phyloP scores from a whole-genome alignment of 2,113 vertebrate species.

The Myotis brandtii region DNA sequence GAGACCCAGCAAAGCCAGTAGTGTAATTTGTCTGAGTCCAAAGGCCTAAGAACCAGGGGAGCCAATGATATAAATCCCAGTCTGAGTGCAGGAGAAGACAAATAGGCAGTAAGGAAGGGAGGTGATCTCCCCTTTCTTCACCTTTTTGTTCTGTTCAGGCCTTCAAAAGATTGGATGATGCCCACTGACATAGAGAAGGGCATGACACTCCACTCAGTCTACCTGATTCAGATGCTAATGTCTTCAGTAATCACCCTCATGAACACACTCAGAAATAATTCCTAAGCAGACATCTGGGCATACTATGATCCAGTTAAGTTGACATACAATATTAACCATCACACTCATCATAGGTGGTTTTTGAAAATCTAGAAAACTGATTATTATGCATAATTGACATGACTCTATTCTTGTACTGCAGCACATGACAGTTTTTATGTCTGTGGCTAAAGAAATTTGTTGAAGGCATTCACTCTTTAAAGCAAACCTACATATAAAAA shows the following conservation, averaged over 20 bases:
- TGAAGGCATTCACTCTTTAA: constrained; percentile 53
- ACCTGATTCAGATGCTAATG: not conserved
- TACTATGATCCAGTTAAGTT: not conserved
- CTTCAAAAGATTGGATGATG: not conserved
- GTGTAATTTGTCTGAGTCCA: not conserved
- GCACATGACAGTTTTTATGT: constrained; percentile 23
- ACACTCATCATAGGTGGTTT: not conserved
- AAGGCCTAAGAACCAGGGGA: not conserved
- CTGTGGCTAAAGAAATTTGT: constrained; percentile 26
- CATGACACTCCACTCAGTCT: not conserved
- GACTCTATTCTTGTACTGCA: not conserved
- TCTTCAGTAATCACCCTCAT: not conserved
- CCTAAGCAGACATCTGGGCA: not conserved
- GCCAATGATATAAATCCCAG: not conserved
- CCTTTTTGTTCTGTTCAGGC: not conserved
- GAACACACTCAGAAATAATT: not conserved
- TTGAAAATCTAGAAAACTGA: constrained; percentile 41
- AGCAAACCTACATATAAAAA: constrained; percentile 63
- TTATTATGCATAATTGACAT: not conserved
- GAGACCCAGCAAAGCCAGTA: not conserved
- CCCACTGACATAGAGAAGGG: not conserved
- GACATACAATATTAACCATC: not conserved
- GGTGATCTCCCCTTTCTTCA: not conserved
- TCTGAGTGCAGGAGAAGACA: not conserved
- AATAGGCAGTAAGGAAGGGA: not conserved